Conservation (phyloP, 2,888 invertebrate genomes). For the Melinaea marsaeus region DNA sequence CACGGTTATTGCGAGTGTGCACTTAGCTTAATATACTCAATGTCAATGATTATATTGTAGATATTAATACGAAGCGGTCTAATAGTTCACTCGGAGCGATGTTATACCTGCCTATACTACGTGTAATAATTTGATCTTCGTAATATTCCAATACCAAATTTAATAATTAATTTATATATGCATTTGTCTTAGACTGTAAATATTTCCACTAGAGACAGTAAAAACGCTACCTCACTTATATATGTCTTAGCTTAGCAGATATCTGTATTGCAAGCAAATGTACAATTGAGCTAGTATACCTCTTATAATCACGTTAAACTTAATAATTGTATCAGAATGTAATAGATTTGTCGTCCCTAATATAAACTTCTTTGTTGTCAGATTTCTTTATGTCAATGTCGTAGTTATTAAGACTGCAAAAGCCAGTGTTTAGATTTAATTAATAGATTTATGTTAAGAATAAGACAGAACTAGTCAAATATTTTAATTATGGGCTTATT, state of each 20-base stretch:
- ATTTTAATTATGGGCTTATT: constrained; percentile 60
- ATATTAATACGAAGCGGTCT: constrained; percentile 55
- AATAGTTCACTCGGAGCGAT: constrained; percentile 36
- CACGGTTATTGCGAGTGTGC: constrained; percentile 66
- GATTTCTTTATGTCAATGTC: constrained; percentile 16
- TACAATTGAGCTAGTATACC: constrained; percentile 24
- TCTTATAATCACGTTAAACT: constrained; percentile 18
- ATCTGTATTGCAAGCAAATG: constrained; percentile 42
- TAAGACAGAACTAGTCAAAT: constrained; percentile 75
- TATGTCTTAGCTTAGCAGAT: constrained; percentile 72
- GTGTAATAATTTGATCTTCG: constrained; percentile 26
- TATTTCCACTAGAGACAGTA: constrained; percentile 74
- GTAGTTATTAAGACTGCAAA: constrained; percentile 64
- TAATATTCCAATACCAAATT: constrained; percentile 62
- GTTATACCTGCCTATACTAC: constrained; percentile 31
- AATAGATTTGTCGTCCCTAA: constrained; percentile 5
- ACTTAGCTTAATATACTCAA: constrained; percentile 65
- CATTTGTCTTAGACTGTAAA: constrained; percentile 70
- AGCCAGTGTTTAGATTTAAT: constrained; percentile 66
- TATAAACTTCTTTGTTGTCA: constrained; percentile 10
- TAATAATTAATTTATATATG: constrained; percentile 43
- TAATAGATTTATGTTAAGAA: constrained; percentile 50
- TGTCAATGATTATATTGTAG: constrained; percentile 52
- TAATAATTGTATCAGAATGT: constrained; percentile 11
- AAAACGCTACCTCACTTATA: constrained; percentile 76